phyloP scores from a whole-genome alignment of 2,113 vertebrate species.

The Periophthalmus modestus region DNA sequence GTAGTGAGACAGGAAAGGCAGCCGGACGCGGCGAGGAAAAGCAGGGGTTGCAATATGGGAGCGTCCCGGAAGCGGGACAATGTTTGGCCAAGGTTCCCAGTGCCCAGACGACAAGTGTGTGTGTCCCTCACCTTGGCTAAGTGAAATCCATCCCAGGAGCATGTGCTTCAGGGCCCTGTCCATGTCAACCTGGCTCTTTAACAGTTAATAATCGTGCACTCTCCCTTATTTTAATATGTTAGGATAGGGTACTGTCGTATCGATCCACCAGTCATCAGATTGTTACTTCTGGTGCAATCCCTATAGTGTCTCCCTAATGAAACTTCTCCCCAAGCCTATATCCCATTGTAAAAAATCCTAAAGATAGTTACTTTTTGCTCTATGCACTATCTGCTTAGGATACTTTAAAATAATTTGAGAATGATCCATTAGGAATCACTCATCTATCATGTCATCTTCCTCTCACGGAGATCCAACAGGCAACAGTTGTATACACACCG shows the following conservation, averaged over 20 bases:
- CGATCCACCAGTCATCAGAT: constrained; percentile 50
- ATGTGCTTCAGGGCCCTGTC: constrained; percentile 23
- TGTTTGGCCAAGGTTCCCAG: constrained; percentile 55
- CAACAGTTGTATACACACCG: constrained; percentile 1
- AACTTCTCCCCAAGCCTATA: not conserved
- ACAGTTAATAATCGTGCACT: constrained; percentile 71
- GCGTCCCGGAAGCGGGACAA: constrained; percentile 21
- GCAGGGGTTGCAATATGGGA: constrained; percentile 1
- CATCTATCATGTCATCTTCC: not conserved
- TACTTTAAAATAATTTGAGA: not conserved
- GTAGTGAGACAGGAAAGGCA: constrained; percentile 58
- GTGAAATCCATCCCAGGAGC: constrained; percentile 33
- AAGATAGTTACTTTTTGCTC: not conserved
- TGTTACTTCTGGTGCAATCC: constrained; percentile 14
- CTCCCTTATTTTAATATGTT: constrained; percentile 64
- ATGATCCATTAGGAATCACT: not conserved
- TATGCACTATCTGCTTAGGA: not conserved
- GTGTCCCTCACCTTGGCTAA: constrained; percentile 53
- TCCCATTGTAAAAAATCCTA: not conserved
- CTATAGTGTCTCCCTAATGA: constrained; percentile 4
- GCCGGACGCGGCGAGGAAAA: constrained; percentile 47
- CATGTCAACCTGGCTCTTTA: constrained; percentile 63
- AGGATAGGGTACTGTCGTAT: constrained; percentile 59
- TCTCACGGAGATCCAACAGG: not conserved
- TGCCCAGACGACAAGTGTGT: constrained; percentile 57